These are phyloP conservation scores for Yponomeuta sedellus DNA, from an alignment of 2,888 invertebrate genomes.

Conservation along the genomic window DNA sequence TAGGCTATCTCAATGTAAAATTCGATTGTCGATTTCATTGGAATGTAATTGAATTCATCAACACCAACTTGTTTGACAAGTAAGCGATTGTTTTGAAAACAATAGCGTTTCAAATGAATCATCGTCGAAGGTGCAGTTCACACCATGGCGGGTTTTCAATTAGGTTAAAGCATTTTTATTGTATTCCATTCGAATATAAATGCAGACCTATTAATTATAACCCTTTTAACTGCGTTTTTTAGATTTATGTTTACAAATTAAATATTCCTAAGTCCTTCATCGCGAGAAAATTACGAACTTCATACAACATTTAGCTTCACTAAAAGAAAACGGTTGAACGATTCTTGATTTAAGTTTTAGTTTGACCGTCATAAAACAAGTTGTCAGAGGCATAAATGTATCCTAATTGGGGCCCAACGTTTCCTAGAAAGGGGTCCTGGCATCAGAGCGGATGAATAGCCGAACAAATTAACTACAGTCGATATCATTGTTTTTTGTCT, in stretches of 20 bases:
- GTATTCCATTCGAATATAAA: neutral
- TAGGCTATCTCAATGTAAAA: too few species aligned
- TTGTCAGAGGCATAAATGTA: too few species aligned
- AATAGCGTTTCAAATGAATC: conserved; percentile 12
- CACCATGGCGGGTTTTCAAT: neutral
- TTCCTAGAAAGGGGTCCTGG: too few species aligned
- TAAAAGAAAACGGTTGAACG: too few species aligned
- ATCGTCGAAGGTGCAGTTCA: neutral
- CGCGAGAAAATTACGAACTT: neutral
- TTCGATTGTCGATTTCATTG: neutral
- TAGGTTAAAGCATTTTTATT: neutral
- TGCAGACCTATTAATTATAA: neutral
- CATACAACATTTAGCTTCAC: too few species aligned
- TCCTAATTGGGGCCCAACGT: too few species aligned
- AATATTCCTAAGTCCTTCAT: neutral
- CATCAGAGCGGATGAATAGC: too few species aligned
- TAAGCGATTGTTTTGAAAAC: conserved; percentile 15
- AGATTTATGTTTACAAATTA: too few species aligned
- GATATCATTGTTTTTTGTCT: too few species aligned
- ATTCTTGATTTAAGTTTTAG: too few species aligned
- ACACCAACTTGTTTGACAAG: conserved; percentile 7
- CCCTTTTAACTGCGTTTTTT: neutral
- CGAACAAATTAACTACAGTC: too few species aligned
- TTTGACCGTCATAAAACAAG: too few species aligned
- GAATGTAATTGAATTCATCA: conserved; percentile 5